Conservation (phyloP, 92 coral and sea anemone species). For the Pocillopora meandrina region DNA sequence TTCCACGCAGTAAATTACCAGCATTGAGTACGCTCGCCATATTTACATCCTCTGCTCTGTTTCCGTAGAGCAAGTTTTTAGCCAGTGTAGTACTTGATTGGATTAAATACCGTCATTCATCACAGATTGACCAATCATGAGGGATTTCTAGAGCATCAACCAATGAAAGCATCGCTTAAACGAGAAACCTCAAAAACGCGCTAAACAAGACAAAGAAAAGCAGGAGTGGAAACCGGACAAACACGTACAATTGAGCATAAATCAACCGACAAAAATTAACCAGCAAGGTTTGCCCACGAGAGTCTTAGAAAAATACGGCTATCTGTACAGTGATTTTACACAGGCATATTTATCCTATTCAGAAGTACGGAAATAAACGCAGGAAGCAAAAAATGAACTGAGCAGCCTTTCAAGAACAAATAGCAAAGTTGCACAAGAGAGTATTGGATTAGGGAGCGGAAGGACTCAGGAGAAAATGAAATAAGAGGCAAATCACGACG, state of each 20-base stretch:
- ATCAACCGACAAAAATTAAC: background rate
- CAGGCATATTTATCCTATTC: no score
- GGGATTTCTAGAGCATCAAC: background rate
- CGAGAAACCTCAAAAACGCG: background rate
- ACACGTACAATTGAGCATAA: background rate
- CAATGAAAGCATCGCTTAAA: conserved; percentile 18
- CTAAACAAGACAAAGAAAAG: conserved; percentile 13
- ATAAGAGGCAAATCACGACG: no score
- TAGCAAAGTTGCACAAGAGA: no score
- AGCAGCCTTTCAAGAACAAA: background rate
- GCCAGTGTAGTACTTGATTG: background rate
- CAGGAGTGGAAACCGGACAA: conserved; percentile 11
- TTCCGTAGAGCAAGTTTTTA: conserved; percentile 6
- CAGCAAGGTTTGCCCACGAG: no score
- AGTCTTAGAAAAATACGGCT: no score
- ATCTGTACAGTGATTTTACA: no score
- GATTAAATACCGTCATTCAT: background rate
- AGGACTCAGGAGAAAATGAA: no score
- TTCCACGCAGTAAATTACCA: conserved; percentile 15
- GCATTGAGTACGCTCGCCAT: conserved; percentile 36
- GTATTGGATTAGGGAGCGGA: no score
- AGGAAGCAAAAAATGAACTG: no score
- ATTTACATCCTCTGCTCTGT: background rate
- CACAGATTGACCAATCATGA: background rate
- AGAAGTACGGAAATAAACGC: no score